phyloP scores from a whole-genome alignment of 2,888 invertebrate species.

The Drosophila kanekoi region DNA sequence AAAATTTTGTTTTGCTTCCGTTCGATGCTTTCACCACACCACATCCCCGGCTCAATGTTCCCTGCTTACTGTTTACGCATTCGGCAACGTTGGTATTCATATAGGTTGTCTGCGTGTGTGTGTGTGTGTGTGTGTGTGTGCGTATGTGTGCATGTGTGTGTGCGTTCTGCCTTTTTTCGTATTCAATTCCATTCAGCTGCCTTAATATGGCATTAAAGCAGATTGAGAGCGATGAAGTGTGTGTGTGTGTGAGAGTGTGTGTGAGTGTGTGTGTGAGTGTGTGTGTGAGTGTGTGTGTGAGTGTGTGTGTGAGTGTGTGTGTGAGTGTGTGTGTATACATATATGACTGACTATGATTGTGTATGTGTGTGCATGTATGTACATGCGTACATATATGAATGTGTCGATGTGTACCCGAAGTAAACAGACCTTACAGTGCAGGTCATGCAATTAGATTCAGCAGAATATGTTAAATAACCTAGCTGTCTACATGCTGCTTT shows the following conservation, averaged over 20 bases:
- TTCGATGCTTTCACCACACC: not conserved
- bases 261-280: slow-evolving; percentile 6
- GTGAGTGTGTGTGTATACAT: slow-evolving; percentile 6
- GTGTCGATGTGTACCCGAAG: slow-evolving; percentile 12
- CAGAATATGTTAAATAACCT: not conserved
- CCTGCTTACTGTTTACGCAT: slow-evolving; percentile 61
- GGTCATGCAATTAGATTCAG: slow-evolving; percentile 44
- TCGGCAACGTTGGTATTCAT: slow-evolving; percentile 39
- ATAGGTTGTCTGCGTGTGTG: slow-evolving; percentile 14
- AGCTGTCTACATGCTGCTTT: no score
- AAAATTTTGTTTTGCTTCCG: slow-evolving; percentile 63
- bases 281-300: not conserved
- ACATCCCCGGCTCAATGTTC: slow-evolving; percentile 17
- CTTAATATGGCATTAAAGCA: slow-evolving; percentile 70
- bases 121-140: slow-evolving; percentile 15
- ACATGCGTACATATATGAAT: not conserved
- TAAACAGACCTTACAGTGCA: slow-evolving; percentile 50
- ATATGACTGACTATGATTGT: not conserved
- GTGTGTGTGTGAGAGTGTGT: slow-evolving; percentile 14
- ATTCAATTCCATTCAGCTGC: slow-evolving; percentile 67
- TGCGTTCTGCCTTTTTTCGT: slow-evolving; percentile 31
- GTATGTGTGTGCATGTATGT: slow-evolving; percentile 1
- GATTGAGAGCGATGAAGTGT: slow-evolving; percentile 49
- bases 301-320: slow-evolving; percentile 7
- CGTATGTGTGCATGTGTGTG: not conserved